These are phyloP conservation scores for Pangasius macronema DNA, from an alignment of 2,797 vertebrate species.

Conservation along the genomic window DNA sequence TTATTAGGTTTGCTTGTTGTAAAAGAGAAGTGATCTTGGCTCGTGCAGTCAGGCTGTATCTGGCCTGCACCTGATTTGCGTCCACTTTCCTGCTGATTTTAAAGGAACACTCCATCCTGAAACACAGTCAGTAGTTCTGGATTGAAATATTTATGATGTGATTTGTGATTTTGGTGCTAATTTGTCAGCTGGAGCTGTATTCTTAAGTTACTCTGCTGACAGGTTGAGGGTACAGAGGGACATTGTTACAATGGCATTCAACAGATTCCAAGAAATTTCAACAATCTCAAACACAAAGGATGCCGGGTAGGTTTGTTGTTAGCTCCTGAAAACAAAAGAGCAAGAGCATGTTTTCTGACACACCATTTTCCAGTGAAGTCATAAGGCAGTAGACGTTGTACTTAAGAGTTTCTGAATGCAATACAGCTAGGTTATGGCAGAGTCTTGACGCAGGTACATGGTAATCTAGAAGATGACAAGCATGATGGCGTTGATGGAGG, in stretches of 20 bases:
- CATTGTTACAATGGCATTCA: not conserved
- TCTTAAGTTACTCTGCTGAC: not conserved
- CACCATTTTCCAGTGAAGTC: not conserved
- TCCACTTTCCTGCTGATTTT: not conserved
- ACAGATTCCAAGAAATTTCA: not conserved
- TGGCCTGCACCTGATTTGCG: slow-evolving; percentile 15
- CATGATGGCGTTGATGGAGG: not conserved
- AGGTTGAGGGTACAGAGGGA: not conserved
- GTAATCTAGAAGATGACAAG: not conserved
- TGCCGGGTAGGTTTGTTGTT: not conserved
- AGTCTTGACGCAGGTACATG: too few relatives aligned
- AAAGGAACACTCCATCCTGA: not conserved
- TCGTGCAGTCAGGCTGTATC: not conserved
- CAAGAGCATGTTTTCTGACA: not conserved
- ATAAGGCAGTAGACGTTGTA: not conserved
- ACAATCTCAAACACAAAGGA: not conserved
- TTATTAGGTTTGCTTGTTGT: not conserved
- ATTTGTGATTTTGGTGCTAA: not conserved
- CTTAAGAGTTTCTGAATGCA: not conserved
- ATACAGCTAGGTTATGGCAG: not conserved
- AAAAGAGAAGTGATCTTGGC: not conserved
- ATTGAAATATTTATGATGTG: not conserved
- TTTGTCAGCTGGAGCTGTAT: not conserved
- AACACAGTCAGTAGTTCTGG: not conserved
- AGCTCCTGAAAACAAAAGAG: not conserved